Base-by-base conservation (phyloP, 2,888 invertebrate species). In the Rotaria socialis region DNA sequence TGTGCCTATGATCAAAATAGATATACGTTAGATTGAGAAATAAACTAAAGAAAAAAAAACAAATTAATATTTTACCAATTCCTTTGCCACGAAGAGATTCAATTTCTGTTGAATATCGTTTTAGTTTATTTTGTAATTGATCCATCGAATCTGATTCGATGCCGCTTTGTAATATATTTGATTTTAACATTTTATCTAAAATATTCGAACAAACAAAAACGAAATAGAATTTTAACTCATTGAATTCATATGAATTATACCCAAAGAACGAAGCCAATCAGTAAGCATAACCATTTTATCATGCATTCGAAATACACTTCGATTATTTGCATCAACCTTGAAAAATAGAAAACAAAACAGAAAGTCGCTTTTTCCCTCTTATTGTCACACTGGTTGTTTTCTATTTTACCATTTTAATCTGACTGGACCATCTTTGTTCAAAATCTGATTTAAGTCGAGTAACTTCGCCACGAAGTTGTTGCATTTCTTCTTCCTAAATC, bases 251-350 rank as follows among this genome's bases (percentile, higher is more conserved):
- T 16, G 11, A 27, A 7, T 11, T 41, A 47, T 80, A 47, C 80
- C 80, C n/a, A 80, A 80, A 24, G 43, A 47, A 14, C 24, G 47
- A 47, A 80, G 24, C 80, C 80, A 80, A 11, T 80, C 80, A n/a
- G 80, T 47, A 22, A 80, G 43, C 80, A 80, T 80, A 11, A 80
- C 10, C 80, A 80, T 80, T 80, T 80, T 80, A 47, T 80, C 80
- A n/a, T 80, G 80, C 80, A 80, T 80, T 22, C 47, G 47, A 41
- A 80, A 80, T 47, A 47, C 47, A 47, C 24, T 47, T 10, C 80
- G 80, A 43, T 41, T 80, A n/a, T 43, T 80, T 14, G 80, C 80
- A 47, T 80, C 80, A 24, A 80, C 47, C 75, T 80, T 43, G n/a
- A 80, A 43, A 22, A 80, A 47, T 16, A 19, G 35, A 7, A 41